phyloP scores from a whole-genome alignment of 2,888 invertebrate genomes.

The Orthonevra nobilis region DNA sequence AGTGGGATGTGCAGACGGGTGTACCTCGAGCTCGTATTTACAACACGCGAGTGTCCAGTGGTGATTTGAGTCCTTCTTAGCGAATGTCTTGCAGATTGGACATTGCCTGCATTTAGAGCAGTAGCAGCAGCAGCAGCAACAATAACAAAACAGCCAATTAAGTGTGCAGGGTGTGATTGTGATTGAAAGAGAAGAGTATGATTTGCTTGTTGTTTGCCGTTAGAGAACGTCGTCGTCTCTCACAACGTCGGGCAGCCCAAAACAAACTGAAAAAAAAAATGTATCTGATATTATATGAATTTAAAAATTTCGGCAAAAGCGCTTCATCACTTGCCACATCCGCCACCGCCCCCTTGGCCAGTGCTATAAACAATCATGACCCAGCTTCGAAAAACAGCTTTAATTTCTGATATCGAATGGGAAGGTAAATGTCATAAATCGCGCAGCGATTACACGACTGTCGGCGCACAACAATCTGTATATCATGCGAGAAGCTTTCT shows the following conservation, averaged over 20 bases:
- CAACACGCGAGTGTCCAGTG: conserved; percentile 5
- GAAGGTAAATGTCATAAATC: conserved; percentile 26
- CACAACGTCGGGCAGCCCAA: conserved; percentile 36
- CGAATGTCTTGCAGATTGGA: conserved; percentile 13
- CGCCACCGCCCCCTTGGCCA: conserved; percentile 5
- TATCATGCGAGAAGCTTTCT: conserved; percentile 52
- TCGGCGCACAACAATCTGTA: neutral
- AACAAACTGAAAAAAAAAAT: conserved; percentile 63
- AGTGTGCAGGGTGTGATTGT: conserved; percentile 23
- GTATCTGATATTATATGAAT: conserved; percentile 46
- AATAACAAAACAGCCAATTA: too few relatives aligned
- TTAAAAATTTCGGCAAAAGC: conserved; percentile 62
- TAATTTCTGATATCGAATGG: conserved; percentile 6
- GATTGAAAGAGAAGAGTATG: conserved; percentile 32
- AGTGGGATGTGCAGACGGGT: neutral
- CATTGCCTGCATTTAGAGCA: conserved; percentile 28
- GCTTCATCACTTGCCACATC: conserved; percentile 14
- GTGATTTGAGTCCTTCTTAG: conserved; percentile 2
- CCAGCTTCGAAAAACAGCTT: conserved; percentile 37
- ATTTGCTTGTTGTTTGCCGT: conserved; percentile 1
- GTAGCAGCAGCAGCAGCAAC: conserved; percentile 13
- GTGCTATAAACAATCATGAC: neutral
- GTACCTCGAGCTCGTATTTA: neutral
- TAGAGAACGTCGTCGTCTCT: conserved; percentile 34
- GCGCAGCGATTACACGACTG: neutral